These are phyloP conservation scores for Myripristis murdjan DNA, from an alignment of 2,797 vertebrate species.

Conservation along the genomic window DNA sequence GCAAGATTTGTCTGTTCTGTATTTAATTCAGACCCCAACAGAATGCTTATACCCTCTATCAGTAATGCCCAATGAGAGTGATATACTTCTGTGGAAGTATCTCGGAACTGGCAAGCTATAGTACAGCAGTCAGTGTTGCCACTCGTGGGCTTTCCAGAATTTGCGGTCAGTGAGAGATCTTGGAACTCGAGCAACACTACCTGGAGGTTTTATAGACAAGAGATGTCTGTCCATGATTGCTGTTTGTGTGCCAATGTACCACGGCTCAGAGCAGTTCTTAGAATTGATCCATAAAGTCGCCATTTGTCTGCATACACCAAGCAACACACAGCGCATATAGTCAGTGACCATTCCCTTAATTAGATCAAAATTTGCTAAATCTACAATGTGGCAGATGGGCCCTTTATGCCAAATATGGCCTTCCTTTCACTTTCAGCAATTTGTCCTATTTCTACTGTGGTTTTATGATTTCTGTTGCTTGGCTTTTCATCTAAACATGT, in stretches of 20 bases:
- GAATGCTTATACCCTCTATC: constrained; percentile 36
- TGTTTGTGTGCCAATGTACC: constrained; percentile 47
- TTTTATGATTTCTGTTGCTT: constrained; percentile 32
- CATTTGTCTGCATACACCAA: constrained; percentile 52
- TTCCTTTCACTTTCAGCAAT: constrained; percentile 37
- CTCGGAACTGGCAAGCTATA: constrained; percentile 58
- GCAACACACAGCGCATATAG: constrained; percentile 53
- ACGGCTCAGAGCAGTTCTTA: constrained; percentile 37
- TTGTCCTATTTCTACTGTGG: constrained; percentile 41
- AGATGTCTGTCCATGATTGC: constrained; percentile 38
- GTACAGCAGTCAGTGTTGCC: constrained; percentile 47
- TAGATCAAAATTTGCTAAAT: constrained; percentile 40
- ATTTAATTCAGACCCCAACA: constrained; percentile 32
- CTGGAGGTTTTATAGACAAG: constrained; percentile 44
- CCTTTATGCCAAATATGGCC: constrained; percentile 45
- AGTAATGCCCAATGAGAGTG: constrained; percentile 51
- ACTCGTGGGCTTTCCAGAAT: constrained; percentile 50
- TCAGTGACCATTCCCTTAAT: constrained; percentile 49
- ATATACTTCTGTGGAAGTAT: constrained; percentile 50
- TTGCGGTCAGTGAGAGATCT: constrained; percentile 33
- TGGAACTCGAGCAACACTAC: constrained; percentile 29
- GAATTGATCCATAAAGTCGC: constrained; percentile 43
- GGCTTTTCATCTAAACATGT: constrained; percentile 6
- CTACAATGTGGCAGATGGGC: constrained; percentile 34
- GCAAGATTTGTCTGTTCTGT: constrained; percentile 12